Evolutionary conservation across 1,140 invertebrate genomes (phyloP).

Genomic region (Archegozetes longisetosus): DNA sequence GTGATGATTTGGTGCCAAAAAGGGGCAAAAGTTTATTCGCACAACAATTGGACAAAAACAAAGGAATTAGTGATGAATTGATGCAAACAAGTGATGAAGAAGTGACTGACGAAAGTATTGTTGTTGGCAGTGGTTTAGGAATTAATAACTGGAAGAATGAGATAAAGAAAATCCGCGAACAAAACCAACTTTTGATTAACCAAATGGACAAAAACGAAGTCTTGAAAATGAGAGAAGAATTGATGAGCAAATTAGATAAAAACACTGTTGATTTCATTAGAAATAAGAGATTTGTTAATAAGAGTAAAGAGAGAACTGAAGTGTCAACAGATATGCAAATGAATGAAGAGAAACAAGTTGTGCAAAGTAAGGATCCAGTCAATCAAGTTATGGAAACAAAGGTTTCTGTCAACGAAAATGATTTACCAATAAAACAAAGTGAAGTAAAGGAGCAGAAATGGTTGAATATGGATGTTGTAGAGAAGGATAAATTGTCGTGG

Average conservation of each 20-base stretch:
- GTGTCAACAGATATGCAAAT: not conserved
- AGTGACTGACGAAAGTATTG: not conserved
- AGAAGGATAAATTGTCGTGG: conserved; percentile 20
- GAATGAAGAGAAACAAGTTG: not conserved
- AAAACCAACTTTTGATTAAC: conserved; percentile 12
- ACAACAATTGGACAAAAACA: not conserved
- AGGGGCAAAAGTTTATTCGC: conserved; percentile 4
- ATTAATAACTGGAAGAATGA: conserved; percentile 11
- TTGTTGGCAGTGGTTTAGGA: conserved; percentile 7
- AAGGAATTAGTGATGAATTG: not conserved
- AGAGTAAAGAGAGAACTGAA: not conserved
- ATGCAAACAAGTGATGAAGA: not conserved
- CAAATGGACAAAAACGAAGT: conserved; percentile 17
- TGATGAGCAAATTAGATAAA: conserved; percentile 7
- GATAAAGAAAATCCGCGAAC: conserved; percentile 6
- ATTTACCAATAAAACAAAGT: not conserved
- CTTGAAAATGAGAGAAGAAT: conserved; percentile 3
- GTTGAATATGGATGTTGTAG: conserved; percentile 17
- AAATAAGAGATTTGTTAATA: conserved; percentile 4
- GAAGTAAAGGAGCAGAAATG: conserved; percentile 16
- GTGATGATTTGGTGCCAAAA: conserved; percentile 2
- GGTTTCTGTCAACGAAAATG: not conserved
- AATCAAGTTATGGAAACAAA: not conserved
- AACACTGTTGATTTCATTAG: conserved; percentile 3
- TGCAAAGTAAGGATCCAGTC: not conserved